phyloP scores from a whole-genome alignment of 2,888 invertebrate genomes.

The Noctua comes region DNA sequence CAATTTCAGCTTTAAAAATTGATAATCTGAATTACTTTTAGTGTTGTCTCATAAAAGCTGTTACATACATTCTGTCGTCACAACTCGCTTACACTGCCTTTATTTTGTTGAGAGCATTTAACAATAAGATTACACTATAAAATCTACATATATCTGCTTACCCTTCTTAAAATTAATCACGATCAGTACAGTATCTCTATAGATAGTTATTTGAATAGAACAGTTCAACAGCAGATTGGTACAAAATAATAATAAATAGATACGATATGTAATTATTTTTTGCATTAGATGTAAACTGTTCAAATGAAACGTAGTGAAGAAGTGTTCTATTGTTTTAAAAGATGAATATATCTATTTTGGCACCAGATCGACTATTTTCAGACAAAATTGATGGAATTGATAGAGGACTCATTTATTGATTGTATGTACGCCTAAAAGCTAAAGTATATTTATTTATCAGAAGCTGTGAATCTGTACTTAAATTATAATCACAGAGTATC shows the following conservation, averaged over 20 bases:
- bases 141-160: constrained; percentile 48
- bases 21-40: constrained; percentile 56
- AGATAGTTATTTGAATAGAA: constrained; percentile 53
- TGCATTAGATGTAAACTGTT: constrained; percentile 64
- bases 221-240: constrained; percentile 67
- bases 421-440: constrained; percentile 73
- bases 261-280: constrained; percentile 55
- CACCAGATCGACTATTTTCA: constrained; percentile 78
- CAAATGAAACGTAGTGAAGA: constrained; percentile 56
- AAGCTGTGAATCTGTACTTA: constrained; percentile 90
- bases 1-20: constrained; percentile 56
- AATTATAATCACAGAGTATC: constrained; percentile 86
- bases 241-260: constrained; percentile 69
- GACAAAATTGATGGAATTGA: constrained; percentile 82
- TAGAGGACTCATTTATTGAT: constrained; percentile 70
- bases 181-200: constrained; percentile 59
- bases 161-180: constrained; percentile 40
- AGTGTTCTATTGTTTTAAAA: constrained; percentile 66
- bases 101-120: constrained; percentile 60
- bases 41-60: constrained; percentile 34
- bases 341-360: constrained; percentile 79
- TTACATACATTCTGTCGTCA: constrained; percentile 61
- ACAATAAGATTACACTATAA: constrained; percentile 43
- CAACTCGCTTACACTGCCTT: constrained; percentile 60
- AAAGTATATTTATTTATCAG: constrained; percentile 83